phyloP scores from a whole-genome alignment of 92 coral and sea anemone genomes.

The Porites lobata region DNA sequence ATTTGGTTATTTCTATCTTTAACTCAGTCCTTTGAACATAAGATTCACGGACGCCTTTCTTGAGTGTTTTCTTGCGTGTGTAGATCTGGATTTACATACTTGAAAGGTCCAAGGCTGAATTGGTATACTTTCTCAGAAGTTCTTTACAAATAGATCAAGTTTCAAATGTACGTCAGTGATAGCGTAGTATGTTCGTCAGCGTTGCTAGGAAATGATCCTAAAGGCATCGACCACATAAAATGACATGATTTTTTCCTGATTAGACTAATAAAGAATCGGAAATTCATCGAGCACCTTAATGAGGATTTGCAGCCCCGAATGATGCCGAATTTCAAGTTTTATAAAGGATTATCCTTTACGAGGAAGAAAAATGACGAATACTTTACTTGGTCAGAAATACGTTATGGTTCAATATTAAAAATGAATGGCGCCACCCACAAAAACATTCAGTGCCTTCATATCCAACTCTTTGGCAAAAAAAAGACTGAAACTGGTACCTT shows the following conservation, averaged over 20 bases:
- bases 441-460: no score
- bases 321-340: slow-evolving; percentile 13
- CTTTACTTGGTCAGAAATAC: slow-evolving; percentile 2
- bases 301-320: slow-evolving; percentile 9
- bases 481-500: no score
- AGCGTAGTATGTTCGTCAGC: not conserved
- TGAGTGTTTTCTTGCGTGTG: no score
- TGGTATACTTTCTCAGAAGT: no score
- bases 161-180: no score
- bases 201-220: slow-evolving; percentile 19
- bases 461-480: no score
- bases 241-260: slow-evolving; percentile 15
- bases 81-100: no score
- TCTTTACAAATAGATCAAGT: no score
- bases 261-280: not conserved
- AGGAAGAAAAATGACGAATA: not conserved
- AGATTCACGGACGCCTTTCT: no score
- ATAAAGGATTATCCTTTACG: slow-evolving; percentile 1
- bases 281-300: slow-evolving; percentile 4
- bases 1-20: no score
- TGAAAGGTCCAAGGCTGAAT: no score
- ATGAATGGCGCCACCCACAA: not conserved
- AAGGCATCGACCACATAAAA: not conserved
- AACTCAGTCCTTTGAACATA: no score
- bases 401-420: not conserved